These are phyloP conservation scores for Microctonus brassicae DNA, from an alignment of 2,888 invertebrate genomes.

Conservation along the genomic window DNA sequence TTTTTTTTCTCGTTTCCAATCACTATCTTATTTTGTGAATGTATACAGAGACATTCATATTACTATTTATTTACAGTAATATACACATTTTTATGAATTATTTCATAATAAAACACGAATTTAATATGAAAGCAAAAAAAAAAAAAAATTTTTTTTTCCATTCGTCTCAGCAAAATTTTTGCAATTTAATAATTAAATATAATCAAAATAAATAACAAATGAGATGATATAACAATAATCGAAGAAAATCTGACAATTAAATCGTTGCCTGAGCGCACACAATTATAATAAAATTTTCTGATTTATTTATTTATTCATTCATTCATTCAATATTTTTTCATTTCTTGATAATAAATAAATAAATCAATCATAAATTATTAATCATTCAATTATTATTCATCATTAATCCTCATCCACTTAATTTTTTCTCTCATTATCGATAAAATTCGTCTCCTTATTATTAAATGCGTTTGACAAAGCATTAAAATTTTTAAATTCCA, in stretches of 20 bases:
- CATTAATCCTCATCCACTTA: neutral
- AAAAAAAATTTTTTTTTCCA: neutral
- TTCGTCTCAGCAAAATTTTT: neutral
- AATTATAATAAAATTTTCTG: neutral
- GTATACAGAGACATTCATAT: neutral
- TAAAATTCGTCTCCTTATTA: neutral
- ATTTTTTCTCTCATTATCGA: neutral
- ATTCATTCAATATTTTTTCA: no score
- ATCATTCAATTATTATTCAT: neutral
- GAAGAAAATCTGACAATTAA: neutral
- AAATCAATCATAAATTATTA: neutral
- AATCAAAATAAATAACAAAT: neutral
- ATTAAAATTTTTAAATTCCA: neutral
- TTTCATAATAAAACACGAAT: neutral
- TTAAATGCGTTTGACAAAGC: neutral
- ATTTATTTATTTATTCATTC: no score
- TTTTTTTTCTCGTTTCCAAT: neutral
- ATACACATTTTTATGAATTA: constrained; percentile 3
- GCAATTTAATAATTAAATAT: neutral
- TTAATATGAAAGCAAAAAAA: neutral
- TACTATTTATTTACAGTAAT: constrained; percentile 2
- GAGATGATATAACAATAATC: no score
- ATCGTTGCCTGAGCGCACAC: neutral
- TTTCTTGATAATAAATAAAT: neutral
- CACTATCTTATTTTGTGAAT: neutral